phyloP scores from a whole-genome alignment of 2,113 vertebrate species.

The Hippopotamus amphibius region DNA sequence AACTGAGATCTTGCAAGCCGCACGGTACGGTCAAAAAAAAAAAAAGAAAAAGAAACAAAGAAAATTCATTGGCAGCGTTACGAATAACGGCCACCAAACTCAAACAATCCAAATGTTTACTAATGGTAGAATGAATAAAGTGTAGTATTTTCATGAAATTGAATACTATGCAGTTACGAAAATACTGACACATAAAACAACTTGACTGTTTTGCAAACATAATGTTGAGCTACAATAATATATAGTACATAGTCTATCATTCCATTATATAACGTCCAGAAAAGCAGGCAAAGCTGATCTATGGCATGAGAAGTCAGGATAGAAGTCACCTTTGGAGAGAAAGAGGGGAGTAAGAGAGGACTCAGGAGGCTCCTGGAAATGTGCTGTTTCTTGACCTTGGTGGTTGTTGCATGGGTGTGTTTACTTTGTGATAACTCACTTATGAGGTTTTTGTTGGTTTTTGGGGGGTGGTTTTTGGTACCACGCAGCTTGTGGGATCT shows the following conservation, averaged over 20 bases:
- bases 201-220: not conserved
- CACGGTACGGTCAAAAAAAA: not conserved
- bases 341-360: not conserved
- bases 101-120: not conserved
- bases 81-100: not conserved
- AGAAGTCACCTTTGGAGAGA: not conserved
- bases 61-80: not conserved
- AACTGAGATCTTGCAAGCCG: not conserved
- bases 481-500: too few species aligned
- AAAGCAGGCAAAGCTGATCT: not conserved
- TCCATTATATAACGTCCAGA: not conserved
- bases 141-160: not conserved
- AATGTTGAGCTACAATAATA: not conserved
- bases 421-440: not conserved
- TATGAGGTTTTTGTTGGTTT: not conserved
- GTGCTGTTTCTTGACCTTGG: not conserved
- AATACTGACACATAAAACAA: not conserved
- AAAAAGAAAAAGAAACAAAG: not conserved
- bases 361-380: not conserved
- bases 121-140: not conserved
- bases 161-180: not conserved
- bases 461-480: too few species aligned
- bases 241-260: not conserved
- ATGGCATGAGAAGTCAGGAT: not conserved
- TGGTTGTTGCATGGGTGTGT: not conserved